Evolutionary conservation across 2,113 vertebrate species (phyloP).

Genomic region (Hydrolagus affinis): DNA sequence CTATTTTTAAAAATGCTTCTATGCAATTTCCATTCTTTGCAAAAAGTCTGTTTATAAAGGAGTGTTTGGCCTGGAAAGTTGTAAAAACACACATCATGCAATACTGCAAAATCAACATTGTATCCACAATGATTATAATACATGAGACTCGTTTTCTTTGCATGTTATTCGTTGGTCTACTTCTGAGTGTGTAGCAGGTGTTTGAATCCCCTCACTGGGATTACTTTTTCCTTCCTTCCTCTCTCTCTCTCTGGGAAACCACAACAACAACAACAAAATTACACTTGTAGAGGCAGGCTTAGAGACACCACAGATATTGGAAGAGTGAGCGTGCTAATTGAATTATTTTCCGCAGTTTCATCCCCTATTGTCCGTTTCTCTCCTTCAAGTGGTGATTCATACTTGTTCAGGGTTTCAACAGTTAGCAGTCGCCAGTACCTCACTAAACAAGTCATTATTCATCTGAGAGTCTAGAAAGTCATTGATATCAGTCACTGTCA

Average conservation of each 20-base stretch:
- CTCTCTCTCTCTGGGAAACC: constrained; percentile 16
- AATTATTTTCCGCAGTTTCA: not conserved
- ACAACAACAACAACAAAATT: no score
- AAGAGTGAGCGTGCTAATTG: not conserved
- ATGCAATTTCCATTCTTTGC: not conserved
- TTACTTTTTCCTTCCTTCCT: constrained; percentile 23
- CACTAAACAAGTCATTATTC: no score
- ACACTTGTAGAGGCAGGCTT: not conserved
- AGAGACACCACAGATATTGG: not conserved
- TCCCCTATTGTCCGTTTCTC: not conserved
- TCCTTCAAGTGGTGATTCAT: not conserved
- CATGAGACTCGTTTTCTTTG: not conserved
- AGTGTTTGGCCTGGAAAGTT: not conserved
- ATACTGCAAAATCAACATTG: no score
- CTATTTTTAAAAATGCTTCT: no score
- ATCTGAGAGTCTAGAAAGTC: no score
- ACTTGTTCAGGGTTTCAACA: no score
- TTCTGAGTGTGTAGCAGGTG: not conserved
- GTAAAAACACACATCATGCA: not conserved
- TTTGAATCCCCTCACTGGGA: constrained; percentile 24
- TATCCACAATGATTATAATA: not conserved
- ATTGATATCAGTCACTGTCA: no score
- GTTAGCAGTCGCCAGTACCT: no score
- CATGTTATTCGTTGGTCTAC: constrained; percentile 1
- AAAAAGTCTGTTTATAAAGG: not conserved